Percentiles rank a stretch among this genome's conserved stretches.
phyloP scores from a whole-genome alignment of 2,113 vertebrate species.

The Pygoscelis antarcticus region DNA sequence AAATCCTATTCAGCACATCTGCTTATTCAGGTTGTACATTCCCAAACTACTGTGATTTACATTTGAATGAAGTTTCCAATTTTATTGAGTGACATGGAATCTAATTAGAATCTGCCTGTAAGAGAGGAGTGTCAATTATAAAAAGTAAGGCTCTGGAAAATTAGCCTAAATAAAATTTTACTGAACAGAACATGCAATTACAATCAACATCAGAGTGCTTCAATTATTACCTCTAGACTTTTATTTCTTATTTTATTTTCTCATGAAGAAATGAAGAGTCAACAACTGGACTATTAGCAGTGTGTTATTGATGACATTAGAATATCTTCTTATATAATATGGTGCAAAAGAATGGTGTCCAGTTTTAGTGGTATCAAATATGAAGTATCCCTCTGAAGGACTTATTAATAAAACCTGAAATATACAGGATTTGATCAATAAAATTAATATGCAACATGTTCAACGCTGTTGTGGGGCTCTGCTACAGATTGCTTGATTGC shows the following conservation, averaged over 20 bases:
- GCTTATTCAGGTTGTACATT: constrained; percentile 22
- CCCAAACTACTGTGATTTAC: constrained; percentile 22
- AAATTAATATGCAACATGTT: not conserved
- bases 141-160: constrained; percentile 45
- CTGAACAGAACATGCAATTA: constrained; percentile 12
- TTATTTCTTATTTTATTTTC: not conserved
- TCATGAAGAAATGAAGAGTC: not conserved
- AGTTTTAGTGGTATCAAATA: not conserved
- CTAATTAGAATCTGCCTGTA: constrained; percentile 53
- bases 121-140: constrained; percentile 31
- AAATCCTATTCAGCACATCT: not conserved
- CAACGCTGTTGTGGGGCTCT: not conserved
- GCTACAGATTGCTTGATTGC: not conserved
- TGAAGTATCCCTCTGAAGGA: not conserved
- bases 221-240: not conserved
- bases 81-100: constrained; percentile 64
- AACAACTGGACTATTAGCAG: not conserved
- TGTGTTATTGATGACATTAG: not conserved
- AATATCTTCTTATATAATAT: not conserved
- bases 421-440: not conserved
- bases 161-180: constrained; percentile 37
- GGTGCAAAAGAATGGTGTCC: not conserved
- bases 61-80: constrained; percentile 65
- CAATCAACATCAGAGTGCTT: constrained; percentile 5
- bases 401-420: not conserved